phyloP scores from a whole-genome alignment of 2,888 invertebrate genomes.

The Parnassius smintheus region DNA sequence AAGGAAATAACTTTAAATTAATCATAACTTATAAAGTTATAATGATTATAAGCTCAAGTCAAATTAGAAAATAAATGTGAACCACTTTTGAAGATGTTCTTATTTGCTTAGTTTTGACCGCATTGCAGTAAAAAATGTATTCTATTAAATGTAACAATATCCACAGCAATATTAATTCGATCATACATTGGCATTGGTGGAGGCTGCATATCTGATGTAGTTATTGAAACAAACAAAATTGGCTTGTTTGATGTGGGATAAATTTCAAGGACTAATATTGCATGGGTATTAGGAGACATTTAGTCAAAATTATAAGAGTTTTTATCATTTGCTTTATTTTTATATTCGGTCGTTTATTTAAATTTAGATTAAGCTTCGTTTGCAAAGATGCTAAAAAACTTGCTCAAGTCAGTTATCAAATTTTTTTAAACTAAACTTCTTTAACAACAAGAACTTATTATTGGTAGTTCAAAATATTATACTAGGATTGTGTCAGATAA shows the following conservation, averaged over 20 bases:
- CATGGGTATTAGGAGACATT: slow-evolving; percentile 60
- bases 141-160: slow-evolving; percentile 49
- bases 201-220: slow-evolving; percentile 51
- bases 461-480: background rate
- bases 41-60: slow-evolving; percentile 6
- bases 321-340: background rate
- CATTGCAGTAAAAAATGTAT: slow-evolving; percentile 59
- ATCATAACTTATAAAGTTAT: background rate
- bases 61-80: slow-evolving; percentile 49
- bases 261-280: slow-evolving; percentile 70
- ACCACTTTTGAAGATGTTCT: slow-evolving; percentile 47
- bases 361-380: too few relatives aligned
- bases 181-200: slow-evolving; percentile 56
- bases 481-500: background rate
- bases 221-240: slow-evolving; percentile 42
- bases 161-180: slow-evolving; percentile 73
- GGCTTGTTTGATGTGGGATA: slow-evolving; percentile 46
- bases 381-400: too few relatives aligned
- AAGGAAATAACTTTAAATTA: too few relatives aligned
- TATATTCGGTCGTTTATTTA: too few relatives aligned
- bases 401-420: background rate
- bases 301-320: slow-evolving; percentile 30
- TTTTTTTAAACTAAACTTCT: background rate
- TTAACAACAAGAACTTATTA: background rate
- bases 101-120: slow-evolving; percentile 61